A percentile compares a stretch with the other conserved stretches of the same genome.
phyloP scores from a whole-genome alignment of 2,888 invertebrate genomes.

The Amitus sp. region DNA sequence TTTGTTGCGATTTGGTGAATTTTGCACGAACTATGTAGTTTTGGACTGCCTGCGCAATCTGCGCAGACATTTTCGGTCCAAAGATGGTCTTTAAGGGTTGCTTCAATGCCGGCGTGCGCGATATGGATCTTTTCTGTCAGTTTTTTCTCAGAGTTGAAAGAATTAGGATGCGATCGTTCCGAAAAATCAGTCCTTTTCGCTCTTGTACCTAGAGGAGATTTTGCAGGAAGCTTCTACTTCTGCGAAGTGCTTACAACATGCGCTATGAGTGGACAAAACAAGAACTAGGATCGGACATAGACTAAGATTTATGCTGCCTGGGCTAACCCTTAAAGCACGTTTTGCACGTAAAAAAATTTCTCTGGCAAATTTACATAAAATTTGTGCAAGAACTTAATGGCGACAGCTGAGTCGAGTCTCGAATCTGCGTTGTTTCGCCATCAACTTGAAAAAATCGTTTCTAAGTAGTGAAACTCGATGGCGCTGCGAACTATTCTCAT shows the following conservation, averaged over 20 bases:
- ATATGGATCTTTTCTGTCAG: slow-evolving; percentile 25
- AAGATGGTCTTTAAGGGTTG: slow-evolving; percentile 23
- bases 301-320: too few species aligned
- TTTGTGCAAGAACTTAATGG: too few species aligned
- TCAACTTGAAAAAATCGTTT: too few species aligned
- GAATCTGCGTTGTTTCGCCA: too few species aligned
- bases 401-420: too few species aligned
- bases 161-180: slow-evolving; percentile 16
- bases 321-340: too few species aligned
- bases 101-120: slow-evolving; percentile 29
- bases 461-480: too few species aligned
- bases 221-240: slow-evolving; percentile 11
- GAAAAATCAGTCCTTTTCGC: slow-evolving; percentile 13
- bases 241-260: slow-evolving; percentile 40
- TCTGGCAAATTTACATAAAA: too few species aligned
- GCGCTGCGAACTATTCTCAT: too few species aligned
- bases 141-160: slow-evolving; percentile 15
- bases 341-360: too few species aligned
- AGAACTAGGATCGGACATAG: too few species aligned
- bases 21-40: slow-evolving; percentile 21
- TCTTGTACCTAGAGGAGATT: slow-evolving; percentile 19
- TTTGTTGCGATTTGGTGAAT: slow-evolving; percentile 9
- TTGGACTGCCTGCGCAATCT: slow-evolving; percentile 19
- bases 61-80: slow-evolving; percentile 25
- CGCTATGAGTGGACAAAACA: slow-evolving; percentile 33